Evolutionary conservation across 1,140 invertebrate species (phyloP), one percentile per base, ranked within the genome.

Genomic region (Schmidtea mediterranea): DNA sequence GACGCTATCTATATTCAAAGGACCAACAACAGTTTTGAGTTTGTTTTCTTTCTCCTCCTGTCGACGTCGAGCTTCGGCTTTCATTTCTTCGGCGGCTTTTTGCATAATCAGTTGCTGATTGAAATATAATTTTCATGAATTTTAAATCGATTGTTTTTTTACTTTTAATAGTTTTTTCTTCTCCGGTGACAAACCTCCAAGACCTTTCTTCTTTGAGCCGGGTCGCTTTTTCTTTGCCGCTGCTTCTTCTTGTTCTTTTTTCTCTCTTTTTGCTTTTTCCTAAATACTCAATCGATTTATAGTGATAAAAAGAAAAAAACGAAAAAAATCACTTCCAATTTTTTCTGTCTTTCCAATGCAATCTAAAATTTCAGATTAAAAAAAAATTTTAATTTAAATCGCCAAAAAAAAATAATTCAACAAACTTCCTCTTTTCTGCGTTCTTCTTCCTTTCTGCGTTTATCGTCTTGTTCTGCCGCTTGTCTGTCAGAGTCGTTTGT

Each of bases 111-210:
- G 43, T 49, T 49, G 19, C 52, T 53, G 49, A 3, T 12, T 12
- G 15, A 51, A 15, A 43, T 13, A 18, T 22, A 41, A 8, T 41
- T 10, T 16, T 16, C 5, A 3, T 12, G 6, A 37, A 8, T 3
- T 16, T 3, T 16, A 48, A 13, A 16, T 18, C 2, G 5, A 8
- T 40, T 36, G 47, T 18, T 24, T 22, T 50, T 52, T 48, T 58
- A 63, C 61, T 58, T 63, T 63, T 24, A 63, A 56, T 48, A 59
- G 58, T 52, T 61, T 61, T 54, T 62, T 63, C 58, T 63, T 63
- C 50, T 63, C 61, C 37, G 58, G 56, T 24, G 60, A 60, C 18
- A 63, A 56, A 48, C 60, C 61, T 43, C 61, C 60, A 36, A 63
- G 56, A 52, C 61, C 61, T 54, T 62, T 63, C 55, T 58, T 60